phyloP scores from a whole-genome alignment of 1,140 invertebrate species.

The Stegodyphus mimosarum region DNA sequence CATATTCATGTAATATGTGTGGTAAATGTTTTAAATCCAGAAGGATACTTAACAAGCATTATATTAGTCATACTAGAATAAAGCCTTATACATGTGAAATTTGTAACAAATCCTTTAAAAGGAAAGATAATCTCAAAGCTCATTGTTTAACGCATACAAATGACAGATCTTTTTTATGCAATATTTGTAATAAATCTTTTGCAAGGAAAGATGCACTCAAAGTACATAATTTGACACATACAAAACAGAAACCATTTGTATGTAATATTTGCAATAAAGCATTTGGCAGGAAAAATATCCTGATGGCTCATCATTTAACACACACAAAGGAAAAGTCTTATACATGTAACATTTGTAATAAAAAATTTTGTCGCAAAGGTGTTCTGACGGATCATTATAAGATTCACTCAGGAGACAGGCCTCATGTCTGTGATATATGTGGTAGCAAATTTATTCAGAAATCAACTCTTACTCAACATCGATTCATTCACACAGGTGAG shows the following conservation, averaged over 20 bases:
- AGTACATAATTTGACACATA: constrained; percentile 43
- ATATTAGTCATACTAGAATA: constrained; percentile 74
- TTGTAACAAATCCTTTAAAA: neutral
- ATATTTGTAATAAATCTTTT: constrained; percentile 50
- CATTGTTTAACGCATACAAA: neutral
- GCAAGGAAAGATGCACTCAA: constrained; percentile 38
- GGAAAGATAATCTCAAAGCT: neutral
- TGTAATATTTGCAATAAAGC: neutral
- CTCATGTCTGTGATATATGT: neutral
- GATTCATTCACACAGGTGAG: neutral
- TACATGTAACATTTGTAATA: constrained; percentile 46
- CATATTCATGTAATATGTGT: constrained; percentile 65
- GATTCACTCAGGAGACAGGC: constrained; percentile 63
- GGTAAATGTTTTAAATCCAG: constrained; percentile 71
- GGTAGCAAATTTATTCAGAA: neutral
- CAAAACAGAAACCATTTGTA: constrained; percentile 64
- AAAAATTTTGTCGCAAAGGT: neutral
- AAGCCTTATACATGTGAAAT: constrained; percentile 1
- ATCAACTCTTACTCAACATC: neutral
- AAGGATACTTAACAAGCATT: constrained; percentile 71
- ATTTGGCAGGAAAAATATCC: neutral
- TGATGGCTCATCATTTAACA: neutral
- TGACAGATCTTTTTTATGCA: constrained; percentile 67
- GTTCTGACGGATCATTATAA: constrained; percentile 40
- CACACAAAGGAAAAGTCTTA: constrained; percentile 62